Evolutionary conservation across 2,797 vertebrate species (phyloP).

Genomic region (Macroramphosus scolopax): DNA sequence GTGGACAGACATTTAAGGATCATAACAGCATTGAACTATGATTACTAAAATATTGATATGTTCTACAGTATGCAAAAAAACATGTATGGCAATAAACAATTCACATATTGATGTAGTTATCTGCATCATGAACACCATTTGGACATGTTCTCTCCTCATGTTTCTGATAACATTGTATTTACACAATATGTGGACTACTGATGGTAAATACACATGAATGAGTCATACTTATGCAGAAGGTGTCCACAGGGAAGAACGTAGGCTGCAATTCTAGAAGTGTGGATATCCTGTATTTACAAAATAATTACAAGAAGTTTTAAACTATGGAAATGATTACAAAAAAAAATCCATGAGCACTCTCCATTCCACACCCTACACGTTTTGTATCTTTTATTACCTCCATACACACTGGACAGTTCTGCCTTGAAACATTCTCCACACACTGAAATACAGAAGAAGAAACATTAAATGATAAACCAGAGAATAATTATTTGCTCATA

Average conservation of each 20-base stretch:
- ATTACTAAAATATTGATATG: too few species aligned
- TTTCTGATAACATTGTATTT: too few species aligned
- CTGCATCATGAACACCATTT: too few species aligned
- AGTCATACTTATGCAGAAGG: conserved; percentile 88
- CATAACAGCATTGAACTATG: too few species aligned
- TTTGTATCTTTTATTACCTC: conserved; percentile 79
- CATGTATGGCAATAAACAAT: too few species aligned
- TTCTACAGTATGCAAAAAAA: too few species aligned
- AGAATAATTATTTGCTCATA: background rate
- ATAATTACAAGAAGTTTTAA: too few species aligned
- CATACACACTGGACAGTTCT: conserved; percentile 95
- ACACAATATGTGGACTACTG: too few species aligned
- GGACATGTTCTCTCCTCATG: too few species aligned
- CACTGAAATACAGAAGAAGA: conserved; percentile 79
- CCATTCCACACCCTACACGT: background rate
- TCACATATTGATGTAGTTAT: too few species aligned
- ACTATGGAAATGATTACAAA: too few species aligned
- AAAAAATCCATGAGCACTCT: background rate
- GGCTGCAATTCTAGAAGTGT: conserved; percentile 90
- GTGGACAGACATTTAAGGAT: too few species aligned
- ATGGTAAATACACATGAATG: background rate
- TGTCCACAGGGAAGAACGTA: conserved; percentile 91
- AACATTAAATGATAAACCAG: background rate
- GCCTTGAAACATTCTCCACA: conserved; percentile 95
- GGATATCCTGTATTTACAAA: conserved; percentile 87